A percentile compares a stretch with the other conserved stretches of the same genome.
These are phyloP conservation scores for Manduca sexta DNA, from an alignment of 1,140 invertebrate species.

Conservation along the genomic window DNA sequence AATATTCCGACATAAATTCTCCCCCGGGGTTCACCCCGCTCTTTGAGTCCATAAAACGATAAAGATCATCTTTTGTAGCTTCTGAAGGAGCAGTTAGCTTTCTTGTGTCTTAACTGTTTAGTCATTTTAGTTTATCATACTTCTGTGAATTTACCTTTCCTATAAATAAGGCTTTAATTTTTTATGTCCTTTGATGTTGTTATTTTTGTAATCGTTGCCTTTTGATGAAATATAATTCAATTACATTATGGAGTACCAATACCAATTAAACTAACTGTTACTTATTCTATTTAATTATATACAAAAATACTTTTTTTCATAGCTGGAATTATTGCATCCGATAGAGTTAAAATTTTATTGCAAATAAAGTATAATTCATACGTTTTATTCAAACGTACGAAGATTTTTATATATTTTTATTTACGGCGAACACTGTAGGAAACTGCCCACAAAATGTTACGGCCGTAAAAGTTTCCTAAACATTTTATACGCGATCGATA, in stretches of 20 bases:
- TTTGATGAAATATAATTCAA: too few relatives aligned
- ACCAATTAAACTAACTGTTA: too few relatives aligned
- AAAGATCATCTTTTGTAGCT: slow-evolving; percentile 54
- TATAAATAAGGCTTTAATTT: too few relatives aligned
- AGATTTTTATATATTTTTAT: neutral
- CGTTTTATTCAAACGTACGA: too few relatives aligned
- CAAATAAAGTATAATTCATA: too few relatives aligned
- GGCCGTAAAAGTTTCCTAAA: slow-evolving; percentile 29
- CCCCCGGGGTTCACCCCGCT: slow-evolving; percentile 32
- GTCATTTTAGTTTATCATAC: slow-evolving; percentile 13
- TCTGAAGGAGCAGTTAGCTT: slow-evolving; percentile 16
- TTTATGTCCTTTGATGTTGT: too few relatives aligned
- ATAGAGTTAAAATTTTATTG: too few relatives aligned
- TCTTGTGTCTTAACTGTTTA: slow-evolving; percentile 24
- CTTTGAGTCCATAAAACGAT: slow-evolving; percentile 48
- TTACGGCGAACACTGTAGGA: neutral
- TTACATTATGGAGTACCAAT: too few relatives aligned
- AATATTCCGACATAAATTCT: slow-evolving; percentile 44
- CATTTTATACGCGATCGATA: slow-evolving; percentile 41
- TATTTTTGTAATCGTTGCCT: too few relatives aligned
- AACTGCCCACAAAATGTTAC: slow-evolving; percentile 16
- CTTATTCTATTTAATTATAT: too few relatives aligned
- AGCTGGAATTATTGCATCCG: neutral
- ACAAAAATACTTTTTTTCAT: too few relatives aligned
- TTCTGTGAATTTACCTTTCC: slow-evolving; percentile 4